Base-by-base conservation (phyloP, 2,797 vertebrate species). In the Bryconaethiops microstoma region DNA sequence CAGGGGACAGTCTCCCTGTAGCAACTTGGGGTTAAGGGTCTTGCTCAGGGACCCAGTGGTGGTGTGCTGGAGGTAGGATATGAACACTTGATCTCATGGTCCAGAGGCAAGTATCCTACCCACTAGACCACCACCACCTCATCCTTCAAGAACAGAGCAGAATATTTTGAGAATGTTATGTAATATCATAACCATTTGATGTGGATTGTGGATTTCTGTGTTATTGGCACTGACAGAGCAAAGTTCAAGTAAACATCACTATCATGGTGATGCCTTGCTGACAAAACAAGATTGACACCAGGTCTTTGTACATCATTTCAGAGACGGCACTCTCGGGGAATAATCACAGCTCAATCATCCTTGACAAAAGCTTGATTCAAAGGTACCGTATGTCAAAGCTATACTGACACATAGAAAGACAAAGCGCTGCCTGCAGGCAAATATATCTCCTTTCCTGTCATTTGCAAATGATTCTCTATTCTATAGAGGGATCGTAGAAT, bases 321-420 rank as follows among this genome's bases (percentile, higher is more conserved):
- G 87, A 83, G 4, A 81, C 76, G 59, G 69, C 74, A 86, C 86
- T 82, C 74, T 81, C 39, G 85, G 85, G 80, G 86, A 83, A 84
- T 86, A 84, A 88, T 90, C 84, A 82, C 79, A 78, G 85, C 86
- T 93, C 93, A 90, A 91, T 93, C 92, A 91, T 88, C 87, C 83
- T 68, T 89, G 91, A 94, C 91, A 92, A 92, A 91, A 89, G 83
- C 85, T 82, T 90, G 89, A 92, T 91, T 90, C 88, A 89, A 90
- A 90, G 80, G 83, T 79, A 79, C 72, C 74, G 54, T 86, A 86
- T 74, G 87, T 90, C 86, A 85, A 85, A 83, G 82, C 80, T 89
- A 80, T 80, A 71, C 73, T 67, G 88, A 85, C 87, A 85, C 86
- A 90, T 84, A 79, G 23, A 82, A 88, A 92, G 91, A 93, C 87